These are phyloP conservation scores for Agrotis clavis DNA, from an alignment of 2,888 invertebrate species.

Conservation along the genomic window DNA sequence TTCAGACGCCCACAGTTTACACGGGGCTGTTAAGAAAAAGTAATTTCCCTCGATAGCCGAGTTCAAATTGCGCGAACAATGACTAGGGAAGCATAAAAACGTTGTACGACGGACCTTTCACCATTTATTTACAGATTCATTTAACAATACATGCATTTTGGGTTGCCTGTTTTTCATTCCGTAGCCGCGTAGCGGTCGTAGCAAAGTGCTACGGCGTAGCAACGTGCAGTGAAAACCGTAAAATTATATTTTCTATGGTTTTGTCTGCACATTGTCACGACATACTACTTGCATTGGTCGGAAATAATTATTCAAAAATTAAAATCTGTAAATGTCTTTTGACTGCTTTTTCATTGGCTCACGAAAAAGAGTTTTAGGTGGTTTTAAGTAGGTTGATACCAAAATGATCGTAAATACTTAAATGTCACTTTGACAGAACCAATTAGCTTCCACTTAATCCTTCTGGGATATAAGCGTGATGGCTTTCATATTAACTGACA, in stretches of 20 bases:
- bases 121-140: constrained; percentile 48
- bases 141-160: constrained; percentile 27
- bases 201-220: constrained; percentile 48
- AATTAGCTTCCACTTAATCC: too few relatives aligned
- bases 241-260: background rate
- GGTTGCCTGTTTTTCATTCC: constrained; percentile 28
- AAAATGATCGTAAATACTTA: too few relatives aligned
- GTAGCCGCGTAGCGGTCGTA: constrained; percentile 43
- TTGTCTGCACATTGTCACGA: background rate
- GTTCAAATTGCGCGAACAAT: constrained; percentile 53
- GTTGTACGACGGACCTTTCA: constrained; percentile 23
- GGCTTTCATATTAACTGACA: too few relatives aligned
- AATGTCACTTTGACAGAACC: too few relatives aligned
- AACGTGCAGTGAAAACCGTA: background rate
- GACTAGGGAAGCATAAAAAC: constrained; percentile 40
- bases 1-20: constrained; percentile 40
- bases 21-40: constrained; percentile 58
- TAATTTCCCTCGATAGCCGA: constrained; percentile 65
- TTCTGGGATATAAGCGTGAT: too few relatives aligned
- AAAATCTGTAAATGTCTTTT: too few relatives aligned
- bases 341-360: background rate
- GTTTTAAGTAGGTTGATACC: too few relatives aligned
- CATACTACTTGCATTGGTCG: background rate
- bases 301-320: background rate
- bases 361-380: too few relatives aligned